These are phyloP conservation scores for Leptopilina clavipes DNA, from an alignment of 1,140 invertebrate genomes.

Conservation along the genomic window DNA sequence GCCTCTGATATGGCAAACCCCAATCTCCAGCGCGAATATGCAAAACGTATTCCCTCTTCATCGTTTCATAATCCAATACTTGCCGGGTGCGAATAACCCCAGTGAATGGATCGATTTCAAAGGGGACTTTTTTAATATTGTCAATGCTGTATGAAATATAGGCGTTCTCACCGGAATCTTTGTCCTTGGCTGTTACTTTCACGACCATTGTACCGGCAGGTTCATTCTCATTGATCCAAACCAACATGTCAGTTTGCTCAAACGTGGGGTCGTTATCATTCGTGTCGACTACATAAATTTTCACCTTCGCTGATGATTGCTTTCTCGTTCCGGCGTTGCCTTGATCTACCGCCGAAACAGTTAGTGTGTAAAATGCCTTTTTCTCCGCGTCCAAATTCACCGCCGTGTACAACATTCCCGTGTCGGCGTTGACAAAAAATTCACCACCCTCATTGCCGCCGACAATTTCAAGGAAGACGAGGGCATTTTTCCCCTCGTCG, in stretches of 20 bases:
- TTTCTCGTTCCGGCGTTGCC: slow-evolving; percentile 88
- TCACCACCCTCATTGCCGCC: slow-evolving; percentile 93
- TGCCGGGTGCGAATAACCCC: slow-evolving; percentile 90
- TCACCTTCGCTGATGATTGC: slow-evolving; percentile 92
- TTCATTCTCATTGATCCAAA: slow-evolving; percentile 90
- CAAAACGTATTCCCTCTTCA: slow-evolving; percentile 87
- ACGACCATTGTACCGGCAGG: slow-evolving; percentile 87
- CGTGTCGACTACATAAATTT: slow-evolving; percentile 89
- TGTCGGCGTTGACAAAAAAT: slow-evolving; percentile 90
- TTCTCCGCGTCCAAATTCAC: slow-evolving; percentile 90
- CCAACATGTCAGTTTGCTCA: slow-evolving; percentile 80
- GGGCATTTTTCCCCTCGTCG: slow-evolving; percentile 87
- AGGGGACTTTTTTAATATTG: slow-evolving; percentile 91
- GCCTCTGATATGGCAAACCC: slow-evolving; percentile 91
- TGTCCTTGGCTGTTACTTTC: slow-evolving; percentile 89
- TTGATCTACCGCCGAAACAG: slow-evolving; percentile 92
- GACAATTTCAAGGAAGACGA: slow-evolving; percentile 91
- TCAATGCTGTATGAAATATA: slow-evolving; percentile 95
- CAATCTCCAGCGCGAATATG: slow-evolving; percentile 94
- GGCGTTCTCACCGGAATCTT: slow-evolving; percentile 94
- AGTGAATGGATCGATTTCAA: slow-evolving; percentile 96
- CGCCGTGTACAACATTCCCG: slow-evolving; percentile 92
- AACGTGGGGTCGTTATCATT: slow-evolving; percentile 96
- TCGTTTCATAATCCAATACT: slow-evolving; percentile 92
- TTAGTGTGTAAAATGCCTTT: slow-evolving; percentile 91